These are phyloP conservation scores for Notechis scutatus DNA, from an alignment of 2,113 vertebrate species.

Conservation along the genomic window DNA sequence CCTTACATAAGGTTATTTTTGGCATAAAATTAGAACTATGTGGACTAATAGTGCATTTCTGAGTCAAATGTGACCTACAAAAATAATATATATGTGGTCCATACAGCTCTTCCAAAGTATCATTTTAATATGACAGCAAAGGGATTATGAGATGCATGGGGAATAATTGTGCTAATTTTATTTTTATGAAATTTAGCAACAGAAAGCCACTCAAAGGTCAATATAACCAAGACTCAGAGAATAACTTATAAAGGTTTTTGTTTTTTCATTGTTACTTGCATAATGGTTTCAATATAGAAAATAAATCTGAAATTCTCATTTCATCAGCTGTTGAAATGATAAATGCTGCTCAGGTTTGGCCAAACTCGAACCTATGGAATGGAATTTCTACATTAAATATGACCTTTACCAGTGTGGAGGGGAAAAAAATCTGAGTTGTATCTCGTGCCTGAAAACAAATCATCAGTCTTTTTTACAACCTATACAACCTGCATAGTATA, in stretches of 20 bases:
- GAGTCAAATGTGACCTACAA: neutral
- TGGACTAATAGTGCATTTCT: neutral
- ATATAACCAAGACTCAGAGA: neutral
- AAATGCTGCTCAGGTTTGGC: neutral
- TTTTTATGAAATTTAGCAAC: neutral
- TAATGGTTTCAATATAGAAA: neutral
- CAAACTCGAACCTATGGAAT: neutral
- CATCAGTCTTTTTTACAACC: neutral
- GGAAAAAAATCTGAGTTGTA: neutral
- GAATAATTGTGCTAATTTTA: neutral
- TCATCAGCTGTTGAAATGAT: neutral
- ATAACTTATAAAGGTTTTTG: neutral
- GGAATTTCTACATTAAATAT: conserved; percentile 17
- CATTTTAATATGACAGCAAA: neutral
- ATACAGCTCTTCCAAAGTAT: neutral
- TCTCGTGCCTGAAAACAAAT: conserved; percentile 6
- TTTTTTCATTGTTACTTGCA: neutral
- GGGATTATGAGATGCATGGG: neutral
- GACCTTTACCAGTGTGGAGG: neutral
- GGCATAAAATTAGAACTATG: neutral
- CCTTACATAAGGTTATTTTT: neutral
- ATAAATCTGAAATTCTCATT: neutral
- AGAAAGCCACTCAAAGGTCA: neutral
- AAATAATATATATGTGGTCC: neutral
- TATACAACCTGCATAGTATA: neutral